Percentiles rank a stretch among this genome's conserved stretches.
Evolutionary conservation across 2,888 invertebrate species (phyloP).

Genomic region (Himalopsyche tibetana): DNA sequence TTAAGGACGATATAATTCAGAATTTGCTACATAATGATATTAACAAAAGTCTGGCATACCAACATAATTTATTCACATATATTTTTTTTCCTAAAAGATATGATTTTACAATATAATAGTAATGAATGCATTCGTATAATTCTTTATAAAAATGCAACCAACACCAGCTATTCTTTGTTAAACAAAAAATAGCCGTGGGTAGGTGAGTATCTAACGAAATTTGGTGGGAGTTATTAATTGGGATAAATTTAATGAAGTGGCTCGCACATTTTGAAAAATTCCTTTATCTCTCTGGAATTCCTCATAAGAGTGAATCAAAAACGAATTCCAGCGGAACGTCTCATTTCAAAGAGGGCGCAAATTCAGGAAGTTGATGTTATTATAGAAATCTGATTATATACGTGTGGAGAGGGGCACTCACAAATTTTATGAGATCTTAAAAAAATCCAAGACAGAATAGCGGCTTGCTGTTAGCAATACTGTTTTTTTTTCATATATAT

Average conservation of each 20-base stretch:
- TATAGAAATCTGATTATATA: slow-evolving; percentile 12
- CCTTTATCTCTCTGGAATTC: background rate
- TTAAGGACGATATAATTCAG: too few relatives aligned
- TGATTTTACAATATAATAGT: too few relatives aligned
- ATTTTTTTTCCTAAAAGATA: too few relatives aligned
- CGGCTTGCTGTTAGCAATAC: background rate
- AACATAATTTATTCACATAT: too few relatives aligned
- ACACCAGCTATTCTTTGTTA: too few relatives aligned
- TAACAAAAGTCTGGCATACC: too few relatives aligned
- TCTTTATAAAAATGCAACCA: too few relatives aligned
- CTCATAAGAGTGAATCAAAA: background rate
- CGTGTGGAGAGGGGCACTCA: slow-evolving; percentile 11
- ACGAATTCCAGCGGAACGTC: background rate
- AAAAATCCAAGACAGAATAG: background rate
- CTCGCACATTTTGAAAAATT: background rate
- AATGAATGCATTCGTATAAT: too few relatives aligned
- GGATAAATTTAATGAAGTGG: slow-evolving; percentile 4
- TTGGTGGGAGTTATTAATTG: background rate
- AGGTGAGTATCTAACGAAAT: too few relatives aligned
- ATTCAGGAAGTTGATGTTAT: slow-evolving; percentile 10
- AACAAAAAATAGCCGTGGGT: too few relatives aligned
- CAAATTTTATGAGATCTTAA: background rate
- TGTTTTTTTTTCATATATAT: background rate
- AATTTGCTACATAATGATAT: too few relatives aligned
- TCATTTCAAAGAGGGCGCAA: slow-evolving; percentile 4